Conservation (phyloP, 1,140 invertebrate genomes). For the Drosophila miranda region DNA sequence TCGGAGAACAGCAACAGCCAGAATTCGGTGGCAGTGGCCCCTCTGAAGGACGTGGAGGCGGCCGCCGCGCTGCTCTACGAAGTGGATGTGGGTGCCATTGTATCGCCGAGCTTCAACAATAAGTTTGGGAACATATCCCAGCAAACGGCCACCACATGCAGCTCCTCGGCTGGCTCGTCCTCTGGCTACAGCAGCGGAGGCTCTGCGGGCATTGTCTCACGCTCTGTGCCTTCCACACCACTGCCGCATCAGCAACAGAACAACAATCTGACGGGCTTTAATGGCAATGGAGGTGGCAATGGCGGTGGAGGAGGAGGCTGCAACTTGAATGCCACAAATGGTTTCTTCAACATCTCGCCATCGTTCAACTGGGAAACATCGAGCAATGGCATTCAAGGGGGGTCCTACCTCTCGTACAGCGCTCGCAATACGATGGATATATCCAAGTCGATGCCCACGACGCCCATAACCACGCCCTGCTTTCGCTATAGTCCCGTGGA, state of each 20-base stretch:
- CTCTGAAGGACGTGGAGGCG: constrained; percentile 49
- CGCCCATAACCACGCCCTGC: constrained; percentile 83
- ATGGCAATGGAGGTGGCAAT: constrained; percentile 15
- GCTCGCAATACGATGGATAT: constrained; percentile 74
- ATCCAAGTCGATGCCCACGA: constrained; percentile 87
- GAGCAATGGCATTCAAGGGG: constrained; percentile 12
- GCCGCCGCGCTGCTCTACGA: constrained; percentile 53
- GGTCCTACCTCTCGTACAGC: constrained; percentile 19
- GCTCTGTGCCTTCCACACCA: constrained; percentile 86
- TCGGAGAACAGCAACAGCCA: constrained; percentile 79
- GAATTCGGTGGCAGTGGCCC: constrained; percentile 41
- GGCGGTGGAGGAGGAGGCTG: background rate
- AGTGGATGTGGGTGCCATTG: constrained; percentile 65
- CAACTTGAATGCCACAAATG: constrained; percentile 31
- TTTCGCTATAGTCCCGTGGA: constrained; percentile 84
- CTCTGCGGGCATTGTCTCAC: constrained; percentile 79
- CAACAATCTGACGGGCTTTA: constrained; percentile 21
- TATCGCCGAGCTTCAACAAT: constrained; percentile 66
- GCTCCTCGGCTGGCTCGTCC: constrained; percentile 74
- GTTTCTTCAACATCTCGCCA: constrained; percentile 71
- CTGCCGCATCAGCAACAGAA: constrained; percentile 82
- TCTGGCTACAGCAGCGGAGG: constrained; percentile 75
- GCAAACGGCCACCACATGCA: constrained; percentile 67
- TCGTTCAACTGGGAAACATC: constrained; percentile 60
- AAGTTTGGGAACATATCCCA: constrained; percentile 67